Base-by-base conservation (phyloP, 1,140 invertebrate species). In the Phymorhynchus buccinoides region DNA sequence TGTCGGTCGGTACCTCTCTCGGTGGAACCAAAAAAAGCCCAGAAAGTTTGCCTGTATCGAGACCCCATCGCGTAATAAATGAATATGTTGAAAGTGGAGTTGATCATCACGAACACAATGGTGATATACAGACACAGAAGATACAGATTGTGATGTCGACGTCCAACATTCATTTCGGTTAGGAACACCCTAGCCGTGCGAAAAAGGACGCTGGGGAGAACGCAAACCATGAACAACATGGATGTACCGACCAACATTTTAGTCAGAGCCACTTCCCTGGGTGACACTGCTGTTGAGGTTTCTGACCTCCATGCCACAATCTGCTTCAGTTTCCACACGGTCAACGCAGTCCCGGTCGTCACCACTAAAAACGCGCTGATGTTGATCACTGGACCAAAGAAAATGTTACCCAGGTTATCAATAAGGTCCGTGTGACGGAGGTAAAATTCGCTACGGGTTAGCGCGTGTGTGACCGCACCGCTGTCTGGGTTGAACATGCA, bases 161-260 rank as follows among this genome's bases (percentile, higher is more conserved):
- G 41, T 9, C 42, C 79, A 3, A 48, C 16, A n/a, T 52, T 48
- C 30, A 80, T 18, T 52, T 80, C 79, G 4, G 79, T 22, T 9
- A 80, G 1, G 7, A 56, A 12, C 27, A 48, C 16, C 16, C 32
- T 56, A 48, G 1, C 4, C 44, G n/a, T 48, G 4, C 42, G 30
- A 30, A 16, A n/a, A 0, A 56, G 1, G 16, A n/a, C 42, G 0
- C 6, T 32, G 0, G 79, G 79, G 1, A 52, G 7, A 48, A 80
- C 7, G 35, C 79, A 80, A 3, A 80, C n/a, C 30, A 80, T 80
- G 44, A 80, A 80, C 12, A 80, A 35, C 3, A 80, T 32, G 1
- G 79, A 80, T 1, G 42, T 80, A 14, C 79, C 48, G 14, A 80
- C 48, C 42, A 80, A 35, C 79, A 80, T 80, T 41, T 80, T 80